A percentile compares a stretch with the other conserved stretches of the same genome.
Evolutionary conservation across 2,888 invertebrate genomes (phyloP).

Genomic region (Polyploca ridens): DNA sequence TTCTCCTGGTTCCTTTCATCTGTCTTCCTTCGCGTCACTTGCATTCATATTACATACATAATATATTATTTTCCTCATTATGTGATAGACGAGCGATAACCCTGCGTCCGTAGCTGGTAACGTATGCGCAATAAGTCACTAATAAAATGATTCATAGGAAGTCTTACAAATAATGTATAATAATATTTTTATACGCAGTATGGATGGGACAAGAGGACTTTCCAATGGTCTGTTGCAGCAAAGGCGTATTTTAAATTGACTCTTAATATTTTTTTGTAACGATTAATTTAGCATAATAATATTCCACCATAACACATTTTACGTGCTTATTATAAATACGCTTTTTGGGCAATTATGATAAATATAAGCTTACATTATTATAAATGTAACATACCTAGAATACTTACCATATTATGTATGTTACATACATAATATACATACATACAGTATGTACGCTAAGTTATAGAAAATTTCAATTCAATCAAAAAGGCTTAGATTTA

Average conservation of each 20-base stretch:
- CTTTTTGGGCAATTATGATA: no score
- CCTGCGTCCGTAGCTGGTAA: slow-evolving; percentile 56
- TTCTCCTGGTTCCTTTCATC: slow-evolving; percentile 34
- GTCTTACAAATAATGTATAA: slow-evolving; percentile 34
- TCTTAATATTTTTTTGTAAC: background rate
- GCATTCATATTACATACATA: slow-evolving; percentile 24
- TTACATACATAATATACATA: no score
- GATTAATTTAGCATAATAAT: no score
- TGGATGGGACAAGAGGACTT: background rate
- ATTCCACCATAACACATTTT: no score
- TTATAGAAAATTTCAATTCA: background rate
- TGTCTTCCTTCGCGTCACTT: slow-evolving; percentile 29
- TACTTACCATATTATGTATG: no score
- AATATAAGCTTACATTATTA: no score
- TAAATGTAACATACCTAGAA: no score
- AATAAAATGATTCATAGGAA: slow-evolving; percentile 64
- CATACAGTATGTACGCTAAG: background rate
- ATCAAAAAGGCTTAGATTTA: slow-evolving; percentile 7
- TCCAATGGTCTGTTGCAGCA: background rate
- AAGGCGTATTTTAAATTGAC: background rate
- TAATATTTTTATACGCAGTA: background rate
- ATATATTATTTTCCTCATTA: slow-evolving; percentile 59
- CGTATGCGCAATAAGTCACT: slow-evolving; percentile 57
- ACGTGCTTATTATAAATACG: no score
- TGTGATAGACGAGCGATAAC: slow-evolving; percentile 60